These are phyloP conservation scores for Bimastos eiseni DNA, from an alignment of 2,888 invertebrate species.

Conservation along the genomic window DNA sequence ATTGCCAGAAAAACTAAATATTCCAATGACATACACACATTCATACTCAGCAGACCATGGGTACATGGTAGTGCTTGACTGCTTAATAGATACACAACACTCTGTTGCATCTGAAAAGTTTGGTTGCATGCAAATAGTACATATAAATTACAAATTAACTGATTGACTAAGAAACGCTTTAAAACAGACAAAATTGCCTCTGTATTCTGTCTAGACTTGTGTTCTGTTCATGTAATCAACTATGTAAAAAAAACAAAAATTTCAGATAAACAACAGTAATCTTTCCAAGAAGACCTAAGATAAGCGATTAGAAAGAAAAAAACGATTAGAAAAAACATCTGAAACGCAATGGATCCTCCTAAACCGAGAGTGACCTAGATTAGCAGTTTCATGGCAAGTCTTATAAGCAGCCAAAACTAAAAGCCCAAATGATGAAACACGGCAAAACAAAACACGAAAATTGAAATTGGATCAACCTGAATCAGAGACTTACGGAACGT, in stretches of 20 bases:
- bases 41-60: neutral
- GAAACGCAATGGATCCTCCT: neutral
- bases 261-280: neutral
- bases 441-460: neutral
- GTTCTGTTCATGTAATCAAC: neutral
- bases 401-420: neutral
- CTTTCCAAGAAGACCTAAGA: neutral
- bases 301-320: too few relatives aligned
- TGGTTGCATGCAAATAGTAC: too few relatives aligned
- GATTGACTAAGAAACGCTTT: neutral
- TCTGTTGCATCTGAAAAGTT: neutral
- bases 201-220: neutral
- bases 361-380: neutral
- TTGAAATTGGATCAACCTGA: neutral
- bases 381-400: neutral
- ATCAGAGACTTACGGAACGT: conserved; percentile 43
- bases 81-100: too few relatives aligned
- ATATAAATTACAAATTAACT: too few relatives aligned
- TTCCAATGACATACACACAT: neutral
- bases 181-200: neutral
- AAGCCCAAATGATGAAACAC: too few relatives aligned
- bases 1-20: neutral
- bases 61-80: too few relatives aligned
- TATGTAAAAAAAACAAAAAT: neutral
- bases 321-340: too few relatives aligned